Percentiles rank a stretch among this genome's conserved stretches.
phyloP scores from a whole-genome alignment of 35 echinoderm and acorn worm genomes.

The Apostichopus parvimensis region DNA sequence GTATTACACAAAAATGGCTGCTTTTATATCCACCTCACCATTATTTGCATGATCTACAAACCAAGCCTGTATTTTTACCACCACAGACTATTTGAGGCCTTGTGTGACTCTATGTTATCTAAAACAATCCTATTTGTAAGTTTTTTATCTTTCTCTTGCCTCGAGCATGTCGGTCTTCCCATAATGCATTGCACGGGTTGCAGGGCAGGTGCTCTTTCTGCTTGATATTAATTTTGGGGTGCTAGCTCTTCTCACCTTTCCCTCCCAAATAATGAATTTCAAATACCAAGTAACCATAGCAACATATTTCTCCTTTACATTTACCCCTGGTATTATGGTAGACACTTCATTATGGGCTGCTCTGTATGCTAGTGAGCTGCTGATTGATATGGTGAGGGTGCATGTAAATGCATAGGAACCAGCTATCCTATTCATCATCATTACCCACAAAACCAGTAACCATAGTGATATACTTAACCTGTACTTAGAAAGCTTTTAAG shows the following conservation, averaged over 20 bases:
- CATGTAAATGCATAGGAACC: too few species aligned
- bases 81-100: slow-evolving; percentile 31
- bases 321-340: too few species aligned
- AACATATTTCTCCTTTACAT: background rate
- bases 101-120: slow-evolving; percentile 17
- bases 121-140: slow-evolving; percentile 33
- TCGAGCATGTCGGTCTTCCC: background rate
- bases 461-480: too few species aligned
- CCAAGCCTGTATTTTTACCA: slow-evolving; percentile 16
- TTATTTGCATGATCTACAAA: slow-evolving; percentile 34
- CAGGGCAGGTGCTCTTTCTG: background rate
- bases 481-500: too few species aligned
- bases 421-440: too few species aligned
- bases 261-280: background rate
- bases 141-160: background rate
- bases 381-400: too few species aligned
- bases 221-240: background rate
- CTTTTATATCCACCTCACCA: background rate
- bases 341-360: too few species aligned
- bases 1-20: background rate
- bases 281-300: background rate
- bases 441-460: too few species aligned
- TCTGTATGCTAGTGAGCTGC: too few species aligned
- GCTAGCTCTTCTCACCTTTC: background rate
- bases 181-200: slow-evolving; percentile 26